A percentile compares a stretch with the other conserved stretches of the same genome.
These are phyloP conservation scores for Hetaerina americana DNA, from an alignment of 1,140 invertebrate species.

Conservation along the genomic window DNA sequence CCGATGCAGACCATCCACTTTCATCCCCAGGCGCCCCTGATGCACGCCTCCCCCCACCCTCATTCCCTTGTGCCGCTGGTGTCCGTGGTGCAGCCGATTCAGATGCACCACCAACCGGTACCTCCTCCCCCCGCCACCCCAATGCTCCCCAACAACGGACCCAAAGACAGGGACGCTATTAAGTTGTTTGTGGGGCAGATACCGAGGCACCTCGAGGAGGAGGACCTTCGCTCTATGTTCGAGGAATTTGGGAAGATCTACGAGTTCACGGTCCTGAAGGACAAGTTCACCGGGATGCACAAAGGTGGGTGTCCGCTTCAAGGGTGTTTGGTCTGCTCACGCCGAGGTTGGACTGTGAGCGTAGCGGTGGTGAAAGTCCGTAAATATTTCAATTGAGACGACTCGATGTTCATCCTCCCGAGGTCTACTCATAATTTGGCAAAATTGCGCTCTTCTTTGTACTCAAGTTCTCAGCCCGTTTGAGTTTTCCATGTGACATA, in stretches of 20 bases:
- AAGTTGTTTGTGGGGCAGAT: constrained; percentile 91
- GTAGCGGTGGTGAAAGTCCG: background rate
- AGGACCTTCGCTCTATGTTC: constrained; percentile 78
- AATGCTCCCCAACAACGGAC: constrained; percentile 3
- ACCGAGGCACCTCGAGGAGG: constrained; percentile 77
- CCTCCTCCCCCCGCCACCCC: background rate
- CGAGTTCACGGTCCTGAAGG: constrained; percentile 84
- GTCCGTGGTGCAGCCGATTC: background rate
- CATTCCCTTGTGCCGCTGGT: background rate
- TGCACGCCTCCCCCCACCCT: background rate
- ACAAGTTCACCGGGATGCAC: constrained; percentile 85
- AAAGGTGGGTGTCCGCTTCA: constrained; percentile 51
- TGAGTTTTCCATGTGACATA: no score
- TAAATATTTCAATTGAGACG: no score
- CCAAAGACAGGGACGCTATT: constrained; percentile 46
- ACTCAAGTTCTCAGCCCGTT: no score
- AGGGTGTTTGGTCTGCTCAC: background rate
- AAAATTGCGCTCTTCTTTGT: no score
- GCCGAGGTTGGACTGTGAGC: background rate
- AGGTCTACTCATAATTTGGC: no score
- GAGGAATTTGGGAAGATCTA: constrained; percentile 89
- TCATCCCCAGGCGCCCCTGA: background rate
- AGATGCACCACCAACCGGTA: background rate
- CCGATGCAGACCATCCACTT: background rate
- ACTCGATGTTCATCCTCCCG: no score